Evolutionary conservation across 2,797 vertebrate species (phyloP).

Genomic region (Xenops minutus): DNA sequence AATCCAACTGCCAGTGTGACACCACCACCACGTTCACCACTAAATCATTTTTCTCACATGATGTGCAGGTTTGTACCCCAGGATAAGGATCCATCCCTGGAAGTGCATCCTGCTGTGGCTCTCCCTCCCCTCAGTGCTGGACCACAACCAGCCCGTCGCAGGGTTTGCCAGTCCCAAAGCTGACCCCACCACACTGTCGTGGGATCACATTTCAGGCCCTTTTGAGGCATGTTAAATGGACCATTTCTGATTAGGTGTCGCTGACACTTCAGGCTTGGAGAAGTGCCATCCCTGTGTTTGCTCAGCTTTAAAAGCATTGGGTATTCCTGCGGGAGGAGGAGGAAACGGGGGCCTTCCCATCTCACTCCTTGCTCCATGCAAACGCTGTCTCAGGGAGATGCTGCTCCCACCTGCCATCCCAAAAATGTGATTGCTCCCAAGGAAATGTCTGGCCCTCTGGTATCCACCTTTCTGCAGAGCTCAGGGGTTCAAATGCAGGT

Average conservation of each 20-base stretch:
- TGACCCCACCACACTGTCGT: accelerated
- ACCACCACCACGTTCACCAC: accelerated
- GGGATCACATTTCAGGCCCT: background rate
- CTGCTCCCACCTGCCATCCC: background rate
- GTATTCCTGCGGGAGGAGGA: background rate
- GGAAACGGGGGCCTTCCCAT: background rate
- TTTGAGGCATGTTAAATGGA: background rate
- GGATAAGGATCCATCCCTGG: background rate
- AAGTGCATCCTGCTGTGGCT: background rate
- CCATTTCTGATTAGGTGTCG: background rate
- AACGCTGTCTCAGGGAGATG: accelerated
- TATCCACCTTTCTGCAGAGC: background rate
- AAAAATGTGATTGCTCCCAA: background rate
- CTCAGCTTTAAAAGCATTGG: background rate
- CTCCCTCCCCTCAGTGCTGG: background rate
- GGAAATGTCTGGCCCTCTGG: accelerated
- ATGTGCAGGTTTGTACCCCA: background rate
- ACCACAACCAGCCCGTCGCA: background rate
- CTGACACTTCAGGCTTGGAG: background rate
- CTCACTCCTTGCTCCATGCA: accelerated
- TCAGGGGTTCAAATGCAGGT: background rate
- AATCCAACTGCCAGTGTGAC: too few species aligned
- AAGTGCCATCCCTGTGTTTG: background rate
- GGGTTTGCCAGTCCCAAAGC: background rate
- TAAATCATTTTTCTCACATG: accelerated